Evolutionary conservation across 2,113 vertebrate species (phyloP).

Genomic region (Syrrhaptes paradoxus): DNA sequence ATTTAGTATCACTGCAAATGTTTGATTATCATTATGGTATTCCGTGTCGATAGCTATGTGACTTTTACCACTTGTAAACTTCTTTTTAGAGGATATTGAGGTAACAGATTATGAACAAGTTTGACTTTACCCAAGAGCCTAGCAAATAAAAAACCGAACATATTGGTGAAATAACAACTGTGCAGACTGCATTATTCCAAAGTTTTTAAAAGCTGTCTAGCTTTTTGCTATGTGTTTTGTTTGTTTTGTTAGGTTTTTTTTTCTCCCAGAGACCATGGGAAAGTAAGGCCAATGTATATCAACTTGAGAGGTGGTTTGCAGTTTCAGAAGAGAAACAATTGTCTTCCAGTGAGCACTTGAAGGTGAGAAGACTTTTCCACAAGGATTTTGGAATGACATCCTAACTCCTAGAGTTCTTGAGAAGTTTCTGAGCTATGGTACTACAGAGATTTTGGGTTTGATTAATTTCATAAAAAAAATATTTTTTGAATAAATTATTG

Average conservation of each 20-base stretch:
- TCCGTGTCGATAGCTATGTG: background rate
- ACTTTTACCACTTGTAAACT: background rate
- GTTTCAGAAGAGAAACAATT: background rate
- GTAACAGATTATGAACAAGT: background rate
- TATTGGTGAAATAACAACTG: background rate
- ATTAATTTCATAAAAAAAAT: background rate
- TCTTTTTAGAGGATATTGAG: background rate
- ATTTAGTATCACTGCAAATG: background rate
- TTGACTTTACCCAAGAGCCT: background rate
- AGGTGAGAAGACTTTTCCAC: background rate
- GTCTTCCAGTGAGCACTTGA: background rate
- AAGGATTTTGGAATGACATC: background rate
- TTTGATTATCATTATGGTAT: background rate
- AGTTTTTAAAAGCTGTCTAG: background rate
- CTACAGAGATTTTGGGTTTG: background rate
- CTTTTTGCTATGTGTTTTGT: background rate
- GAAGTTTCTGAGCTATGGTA: background rate
- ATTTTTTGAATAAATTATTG: background rate
- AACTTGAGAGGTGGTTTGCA: background rate
- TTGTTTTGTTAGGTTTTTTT: background rate
- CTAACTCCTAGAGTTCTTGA: background rate
- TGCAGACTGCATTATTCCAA: background rate
- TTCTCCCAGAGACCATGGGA: fast-evolving
- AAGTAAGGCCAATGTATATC: no score
- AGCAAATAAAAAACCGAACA: background rate